Evolutionary conservation across 1,140 invertebrate genomes (phyloP), one percentile per base, ranked within the genome.

Genomic region (Magallana ariakensis): DNA sequence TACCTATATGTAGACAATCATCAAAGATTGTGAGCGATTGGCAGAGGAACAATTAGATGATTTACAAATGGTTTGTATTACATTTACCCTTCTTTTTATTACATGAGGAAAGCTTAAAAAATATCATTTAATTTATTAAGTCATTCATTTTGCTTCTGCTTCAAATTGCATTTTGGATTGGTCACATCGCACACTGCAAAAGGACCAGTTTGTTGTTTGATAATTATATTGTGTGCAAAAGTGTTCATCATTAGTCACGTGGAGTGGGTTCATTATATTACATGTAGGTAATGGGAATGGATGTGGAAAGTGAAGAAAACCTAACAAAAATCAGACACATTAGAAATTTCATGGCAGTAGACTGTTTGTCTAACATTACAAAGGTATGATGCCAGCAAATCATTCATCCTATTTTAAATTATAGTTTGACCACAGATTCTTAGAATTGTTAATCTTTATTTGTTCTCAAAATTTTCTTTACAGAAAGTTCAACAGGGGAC

Each of bases 241-340:
- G 33, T 46, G 33, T 46, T 46, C 5, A 46, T 46, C 33, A 46
- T 46, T 46, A 5, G 2, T 46, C 1, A 46, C 33, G 33, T 46
- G 22, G 66, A 26, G 66, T 75, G 66, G 66, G 66, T 75, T 26
- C 33, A 10, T 46, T 75, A 33, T 33, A 75, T 75, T 10, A 46
- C 33, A 46, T 46, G 2, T 46, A 75, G 66, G 66, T 75, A 10
- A 75, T 75, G 66, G 66, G 66, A 10, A 46, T 75, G 66, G 66
- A 75, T 19, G 22, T 75, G 66, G 66, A 75, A 13, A 75, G 26
- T 22, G 66, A 75, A 33, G 66, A 75, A 75, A 75, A 75, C 66
- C 26, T 75, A 75, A 75, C 66, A 75, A 75, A 75, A 75, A 10
- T 75, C 19, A 75, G 66, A 75, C 19, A 75, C 33, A 75, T 75